Base-by-base conservation (phyloP, 2,888 invertebrate species). In the Caenorhabditis sinica region DNA sequence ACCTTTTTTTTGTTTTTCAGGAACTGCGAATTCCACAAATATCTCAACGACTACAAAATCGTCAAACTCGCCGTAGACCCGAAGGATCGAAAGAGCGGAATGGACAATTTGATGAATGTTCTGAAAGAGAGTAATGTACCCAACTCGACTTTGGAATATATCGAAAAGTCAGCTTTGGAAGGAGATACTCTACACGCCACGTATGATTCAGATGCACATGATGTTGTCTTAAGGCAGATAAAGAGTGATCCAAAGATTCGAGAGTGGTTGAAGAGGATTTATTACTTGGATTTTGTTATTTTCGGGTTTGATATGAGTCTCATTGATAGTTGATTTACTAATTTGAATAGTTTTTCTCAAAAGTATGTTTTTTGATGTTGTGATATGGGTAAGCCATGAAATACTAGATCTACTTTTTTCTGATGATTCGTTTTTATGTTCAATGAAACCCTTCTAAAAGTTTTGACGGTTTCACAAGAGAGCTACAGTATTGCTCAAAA, bases 1-100 rank as follows among this genome's bases (percentile, higher is more conserved):
- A n/a, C n/a, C n/a, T n/a, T n/a, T n/a, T n/a, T n/a, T n/a, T n/a
- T n/a, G n/a, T n/a, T n/a, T 33, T 80, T 49, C 68, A 82, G 82
- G 84, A 84, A 84, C 28, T 84, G 84, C n/a, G 84, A 84, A 72
- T 84, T 84, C 56, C 33, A 49, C 6, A 45, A 36, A n/a, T 51
- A 61, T 30, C 36, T 84, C 5, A 36, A 75, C 0, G 80, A 80
- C 8, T 84, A 84, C 53, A 84, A 80, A 75, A 71, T 84, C n/a
- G 75, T 80, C 5, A 84, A 84, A 51, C 60, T 84, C 11, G 60
- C 56, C 6, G 80, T 69, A 0, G 76, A 75, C 20, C 84, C 80
- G 8, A 65, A 69, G 20, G 43, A 75, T 43, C 49, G 84, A 25
- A 66, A 75, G 11, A 60, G 30, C 28, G 84, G 84, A 33, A 15